phyloP scores from a whole-genome alignment of 2,797 vertebrate genomes.

The Gastrophryne carolinensis region DNA sequence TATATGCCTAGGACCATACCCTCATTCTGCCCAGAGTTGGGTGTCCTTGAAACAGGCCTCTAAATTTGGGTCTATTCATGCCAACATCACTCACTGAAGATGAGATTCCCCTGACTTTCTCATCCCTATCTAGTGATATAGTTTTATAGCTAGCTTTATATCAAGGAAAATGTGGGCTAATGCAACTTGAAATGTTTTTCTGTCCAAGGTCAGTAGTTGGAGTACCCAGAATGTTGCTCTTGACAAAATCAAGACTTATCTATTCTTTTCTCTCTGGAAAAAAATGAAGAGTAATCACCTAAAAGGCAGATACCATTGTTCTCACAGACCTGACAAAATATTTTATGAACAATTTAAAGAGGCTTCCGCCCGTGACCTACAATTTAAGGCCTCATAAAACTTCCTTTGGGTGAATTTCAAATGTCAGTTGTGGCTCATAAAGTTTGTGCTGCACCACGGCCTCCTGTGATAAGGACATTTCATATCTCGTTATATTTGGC shows the following conservation, averaged over 20 bases:
- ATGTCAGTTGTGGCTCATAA: conserved; percentile 52
- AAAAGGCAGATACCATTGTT: conserved; percentile 39
- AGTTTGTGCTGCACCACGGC: conserved; percentile 33
- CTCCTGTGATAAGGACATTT: conserved; percentile 47
- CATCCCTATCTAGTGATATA: too few relatives aligned
- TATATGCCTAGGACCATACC: too few relatives aligned
- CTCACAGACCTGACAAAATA: conserved; percentile 48
- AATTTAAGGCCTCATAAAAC: conserved; percentile 52
- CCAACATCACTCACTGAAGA: too few relatives aligned
- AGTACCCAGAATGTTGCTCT: not conserved
- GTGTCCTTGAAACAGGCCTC: too few relatives aligned
- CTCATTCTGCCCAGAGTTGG: too few relatives aligned
- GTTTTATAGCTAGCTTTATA: too few relatives aligned
- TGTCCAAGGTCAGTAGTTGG: too few relatives aligned
- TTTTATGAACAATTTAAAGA: conserved; percentile 52
- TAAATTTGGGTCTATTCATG: too few relatives aligned
- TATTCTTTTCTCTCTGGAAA: conserved; percentile 16
- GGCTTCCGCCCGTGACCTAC: conserved; percentile 43
- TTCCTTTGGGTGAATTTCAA: conserved; percentile 50
- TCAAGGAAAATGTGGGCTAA: too few relatives aligned
- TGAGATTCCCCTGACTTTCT: too few relatives aligned
- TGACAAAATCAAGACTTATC: not conserved
- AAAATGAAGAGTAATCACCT: conserved; percentile 37
- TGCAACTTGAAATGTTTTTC: too few relatives aligned
- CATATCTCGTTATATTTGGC: conserved; percentile 42